Evolutionary conservation across 2,113 vertebrate genomes (phyloP).

Genomic region (Pterocles gutturalis): DNA sequence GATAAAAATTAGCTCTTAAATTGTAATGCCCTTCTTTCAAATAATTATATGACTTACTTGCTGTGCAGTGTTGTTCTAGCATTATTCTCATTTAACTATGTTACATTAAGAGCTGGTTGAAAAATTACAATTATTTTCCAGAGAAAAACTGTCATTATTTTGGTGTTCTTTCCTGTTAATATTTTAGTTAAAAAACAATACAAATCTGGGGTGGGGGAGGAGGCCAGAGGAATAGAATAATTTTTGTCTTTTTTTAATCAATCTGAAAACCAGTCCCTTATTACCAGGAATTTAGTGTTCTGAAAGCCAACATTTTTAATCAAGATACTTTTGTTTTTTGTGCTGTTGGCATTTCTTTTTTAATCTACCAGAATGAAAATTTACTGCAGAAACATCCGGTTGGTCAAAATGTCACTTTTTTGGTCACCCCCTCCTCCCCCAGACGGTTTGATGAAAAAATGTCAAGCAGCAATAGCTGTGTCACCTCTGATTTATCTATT

Average conservation of each 20-base stretch:
- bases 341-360: constrained; percentile 38
- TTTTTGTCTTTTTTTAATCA: constrained; percentile 39
- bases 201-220: background rate
- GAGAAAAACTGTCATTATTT: constrained; percentile 42
- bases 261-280: constrained; percentile 5
- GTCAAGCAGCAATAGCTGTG: constrained; percentile 44
- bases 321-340: background rate
- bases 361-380: constrained; percentile 52
- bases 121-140: constrained; percentile 40
- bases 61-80: background rate
- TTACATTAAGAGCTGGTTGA: constrained; percentile 18
- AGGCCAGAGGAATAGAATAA: background rate
- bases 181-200: constrained; percentile 35
- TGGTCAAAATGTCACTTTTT: constrained; percentile 65
- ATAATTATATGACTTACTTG: background rate
- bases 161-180: constrained; percentile 20
- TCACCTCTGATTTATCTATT: constrained; percentile 67
- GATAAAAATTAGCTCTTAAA: constrained; percentile 34
- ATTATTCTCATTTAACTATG: constrained; percentile 24
- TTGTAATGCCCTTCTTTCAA: constrained; percentile 1
- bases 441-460: constrained; percentile 55
- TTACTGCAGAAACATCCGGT: background rate
- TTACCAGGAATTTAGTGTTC: constrained; percentile 38
- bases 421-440: background rate
- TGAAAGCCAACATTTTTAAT: constrained; percentile 51